Evolutionary conservation across 1,140 invertebrate species (phyloP).

Genomic region (Pararge aegeria): DNA sequence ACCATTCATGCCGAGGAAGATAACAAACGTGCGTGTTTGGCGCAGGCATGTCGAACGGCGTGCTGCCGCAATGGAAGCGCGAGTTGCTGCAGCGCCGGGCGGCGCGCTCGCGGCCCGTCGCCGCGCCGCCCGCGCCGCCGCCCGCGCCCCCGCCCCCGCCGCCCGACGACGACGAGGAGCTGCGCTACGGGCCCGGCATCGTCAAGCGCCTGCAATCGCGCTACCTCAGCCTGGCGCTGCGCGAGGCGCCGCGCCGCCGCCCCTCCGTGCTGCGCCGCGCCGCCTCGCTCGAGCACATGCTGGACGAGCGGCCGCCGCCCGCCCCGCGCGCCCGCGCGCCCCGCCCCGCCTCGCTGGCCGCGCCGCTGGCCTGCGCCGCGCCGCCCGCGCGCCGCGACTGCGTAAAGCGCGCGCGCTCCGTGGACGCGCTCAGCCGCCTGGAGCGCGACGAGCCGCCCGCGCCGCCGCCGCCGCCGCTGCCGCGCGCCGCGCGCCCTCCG

Average conservation of each 20-base stretch:
- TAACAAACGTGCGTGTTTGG: too few species aligned
- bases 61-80: conserved; percentile 86
- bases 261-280: conserved; percentile 87
- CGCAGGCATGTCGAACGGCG: conserved; percentile 66
- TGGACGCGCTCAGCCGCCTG: conserved; percentile 87
- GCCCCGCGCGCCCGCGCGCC: conserved; percentile 39
- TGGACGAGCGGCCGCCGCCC: conserved; percentile 81
- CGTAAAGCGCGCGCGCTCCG: conserved; percentile 91
- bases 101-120: conserved; percentile 39
- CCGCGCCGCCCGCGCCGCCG: conserved; percentile 38
- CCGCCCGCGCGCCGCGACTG: conserved; percentile 80
- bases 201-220: conserved; percentile 92
- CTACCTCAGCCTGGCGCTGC: conserved; percentile 89
- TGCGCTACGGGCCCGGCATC: conserved; percentile 95
- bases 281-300: conserved; percentile 91
- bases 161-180: conserved; percentile 84
- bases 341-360: conserved; percentile 67
- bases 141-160: conserved; percentile 47
- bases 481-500: conserved; percentile 77
- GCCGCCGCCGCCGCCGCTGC: conserved; percentile 79
- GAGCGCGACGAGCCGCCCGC: conserved; percentile 64
- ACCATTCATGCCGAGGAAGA: too few species aligned
- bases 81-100: conserved; percentile 85
- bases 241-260: conserved; percentile 83
- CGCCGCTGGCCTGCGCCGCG: conserved; percentile 70